A percentile compares a stretch with the other conserved stretches of the same genome.
phyloP scores from a whole-genome alignment of 2,113 vertebrate species.

The Vidua chalybeata region DNA sequence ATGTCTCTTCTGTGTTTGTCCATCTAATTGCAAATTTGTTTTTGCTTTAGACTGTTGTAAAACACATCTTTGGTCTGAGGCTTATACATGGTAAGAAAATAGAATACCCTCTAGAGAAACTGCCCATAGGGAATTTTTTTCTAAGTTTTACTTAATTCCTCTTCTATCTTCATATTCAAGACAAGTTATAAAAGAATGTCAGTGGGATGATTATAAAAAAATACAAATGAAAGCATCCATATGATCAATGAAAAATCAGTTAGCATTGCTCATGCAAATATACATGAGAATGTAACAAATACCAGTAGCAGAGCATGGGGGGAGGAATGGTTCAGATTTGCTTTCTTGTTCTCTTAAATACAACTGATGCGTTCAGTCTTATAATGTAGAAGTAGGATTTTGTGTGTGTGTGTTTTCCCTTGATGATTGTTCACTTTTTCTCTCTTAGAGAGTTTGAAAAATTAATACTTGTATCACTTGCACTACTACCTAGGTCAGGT shows the following conservation, averaged over 20 bases:
- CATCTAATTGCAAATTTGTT: neutral
- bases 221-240: neutral
- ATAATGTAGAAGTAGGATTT: fast-evolving
- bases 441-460: neutral
- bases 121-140: neutral
- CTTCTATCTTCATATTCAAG: neutral
- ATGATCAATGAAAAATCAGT: neutral
- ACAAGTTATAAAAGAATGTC: neutral
- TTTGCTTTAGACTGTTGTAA: neutral
- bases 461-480: neutral
- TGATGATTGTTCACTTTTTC: neutral
- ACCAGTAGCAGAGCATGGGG: neutral
- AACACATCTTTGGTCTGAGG: neutral
- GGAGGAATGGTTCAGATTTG: neutral
- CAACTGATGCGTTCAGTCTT: neutral
- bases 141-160: neutral
- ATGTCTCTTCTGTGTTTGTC: neutral
- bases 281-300: neutral
- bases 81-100: neutral
- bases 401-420: neutral
- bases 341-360: neutral
- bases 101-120: neutral
- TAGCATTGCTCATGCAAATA: neutral
- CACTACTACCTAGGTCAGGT: neutral
- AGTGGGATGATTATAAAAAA: neutral